Evolutionary conservation across 1,140 invertebrate genomes (phyloP).

Genomic region (Sycophila sp.): DNA sequence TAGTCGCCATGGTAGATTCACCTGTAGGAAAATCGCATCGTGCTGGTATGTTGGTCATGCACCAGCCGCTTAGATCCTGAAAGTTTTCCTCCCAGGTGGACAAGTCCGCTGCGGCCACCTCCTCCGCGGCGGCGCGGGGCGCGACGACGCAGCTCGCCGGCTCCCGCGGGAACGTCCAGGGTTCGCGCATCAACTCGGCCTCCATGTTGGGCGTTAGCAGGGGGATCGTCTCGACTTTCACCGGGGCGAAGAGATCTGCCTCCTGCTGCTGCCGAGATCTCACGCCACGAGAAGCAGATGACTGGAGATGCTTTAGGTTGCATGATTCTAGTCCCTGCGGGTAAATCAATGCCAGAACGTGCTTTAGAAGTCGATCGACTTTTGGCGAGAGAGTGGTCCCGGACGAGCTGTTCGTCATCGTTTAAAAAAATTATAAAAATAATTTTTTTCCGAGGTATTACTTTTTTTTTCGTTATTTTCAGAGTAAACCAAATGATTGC

Average conservation of each 20-base stretch:
- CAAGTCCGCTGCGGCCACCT: neutral
- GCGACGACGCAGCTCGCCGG: neutral
- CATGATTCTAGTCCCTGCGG: constrained; percentile 59
- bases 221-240: constrained; percentile 46
- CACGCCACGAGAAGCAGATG: constrained; percentile 63
- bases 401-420: no score
- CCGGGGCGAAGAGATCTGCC: constrained; percentile 41
- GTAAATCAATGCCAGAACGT: neutral
- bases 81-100: constrained; percentile 61
- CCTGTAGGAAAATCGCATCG: constrained; percentile 62
- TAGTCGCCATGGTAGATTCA: constrained; percentile 54
- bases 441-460: constrained; percentile 5
- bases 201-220: constrained; percentile 51
- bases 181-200: constrained; percentile 45
- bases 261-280: constrained; percentile 49
- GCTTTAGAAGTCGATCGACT: no score
- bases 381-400: no score
- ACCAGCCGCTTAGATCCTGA: constrained; percentile 62
- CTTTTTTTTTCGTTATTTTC: neutral
- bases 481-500: no score
- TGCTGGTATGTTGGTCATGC: constrained; percentile 49
- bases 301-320: constrained; percentile 50
- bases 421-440: no score
- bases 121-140: neutral
- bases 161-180: constrained; percentile 40